Evolutionary conservation across 2,113 vertebrate genomes (phyloP), one percentile per base, ranked within the genome.

Genomic region (Plecotus auritus): DNA sequence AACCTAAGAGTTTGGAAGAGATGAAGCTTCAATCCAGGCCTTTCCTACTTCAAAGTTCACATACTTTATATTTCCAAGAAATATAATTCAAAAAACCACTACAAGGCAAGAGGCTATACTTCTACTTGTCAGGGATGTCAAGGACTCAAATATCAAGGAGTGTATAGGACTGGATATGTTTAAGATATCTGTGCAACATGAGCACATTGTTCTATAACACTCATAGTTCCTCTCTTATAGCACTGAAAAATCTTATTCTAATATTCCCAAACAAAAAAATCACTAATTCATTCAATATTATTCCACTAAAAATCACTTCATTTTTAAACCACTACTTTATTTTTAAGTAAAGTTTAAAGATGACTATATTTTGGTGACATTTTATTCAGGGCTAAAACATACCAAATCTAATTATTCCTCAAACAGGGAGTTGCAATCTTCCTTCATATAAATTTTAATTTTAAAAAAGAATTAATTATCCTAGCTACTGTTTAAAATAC

Each of bases 301-400:
- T 28, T 32, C 8, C 56, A 87, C 32, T 51, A 49, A 83, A 97
- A 83, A 74, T 20, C 22, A 95, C 6, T 83, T 72, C 17, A 72
- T 40, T 77, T 49, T 77, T 77, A 77, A 49, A 49, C 30, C 28
- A 49, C 30, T 49, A 77, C 7, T 51, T 94, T 92, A 84, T 72
- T 96, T 90, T 96, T 81, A 97, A 82, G 26, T 20, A 69, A 92
- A 89, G 73, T 20, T 37, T 5, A 47, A 16, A 95, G 42, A 78
- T 90, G 91, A 84, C 2, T 23, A 14, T 5, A 30, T 74, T 9
- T 73, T 78, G 45, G 10, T 76, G 28, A 30, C 5, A 70, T 86
- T 82, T 5, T 49, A 28, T 0, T 42, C 37, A 89, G 35, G 40
- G 26, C 12, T 85, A 88, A 76, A 69, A 49, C 69, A 85, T 45